phyloP scores from a whole-genome alignment of 2,888 invertebrate genomes.

The Tachina fera region DNA sequence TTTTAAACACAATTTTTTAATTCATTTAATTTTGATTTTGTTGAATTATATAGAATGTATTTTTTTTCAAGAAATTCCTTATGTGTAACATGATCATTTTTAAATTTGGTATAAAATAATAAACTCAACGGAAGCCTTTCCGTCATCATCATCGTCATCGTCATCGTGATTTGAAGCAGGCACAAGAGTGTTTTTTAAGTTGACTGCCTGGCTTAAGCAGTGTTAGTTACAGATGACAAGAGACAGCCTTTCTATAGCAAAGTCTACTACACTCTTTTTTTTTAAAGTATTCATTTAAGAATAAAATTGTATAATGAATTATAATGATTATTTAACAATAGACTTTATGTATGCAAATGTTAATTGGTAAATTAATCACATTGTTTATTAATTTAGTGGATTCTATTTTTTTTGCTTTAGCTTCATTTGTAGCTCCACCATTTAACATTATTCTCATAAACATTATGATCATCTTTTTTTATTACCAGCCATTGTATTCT shows the following conservation, averaged over 20 bases:
- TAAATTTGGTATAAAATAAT: slow-evolving; percentile 33
- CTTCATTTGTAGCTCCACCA: slow-evolving; percentile 44
- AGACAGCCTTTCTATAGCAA: slow-evolving; percentile 30
- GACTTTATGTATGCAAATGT: slow-evolving; percentile 73
- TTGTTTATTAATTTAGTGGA: slow-evolving; percentile 82
- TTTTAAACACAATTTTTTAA: slow-evolving; percentile 43
- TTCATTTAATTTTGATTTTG: slow-evolving; percentile 47
- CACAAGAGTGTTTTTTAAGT: slow-evolving; percentile 2
- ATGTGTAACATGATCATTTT: slow-evolving; percentile 64
- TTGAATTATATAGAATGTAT: neutral
- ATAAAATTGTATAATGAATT: slow-evolving; percentile 19
- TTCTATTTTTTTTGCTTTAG: slow-evolving; percentile 25
- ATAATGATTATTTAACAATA: slow-evolving; percentile 57
- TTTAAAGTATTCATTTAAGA: slow-evolving; percentile 3
- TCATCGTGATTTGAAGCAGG: slow-evolving; percentile 7
- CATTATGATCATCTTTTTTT: slow-evolving; percentile 41
- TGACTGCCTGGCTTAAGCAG: slow-evolving; percentile 71
- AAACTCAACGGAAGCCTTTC: slow-evolving; percentile 70
- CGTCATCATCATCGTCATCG: slow-evolving; percentile 48
- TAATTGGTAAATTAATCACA: slow-evolving; percentile 83
- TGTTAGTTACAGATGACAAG: slow-evolving; percentile 77
- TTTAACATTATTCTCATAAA: slow-evolving; percentile 37
- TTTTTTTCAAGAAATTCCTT: slow-evolving; percentile 50
- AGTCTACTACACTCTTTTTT: neutral
- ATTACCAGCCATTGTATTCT: slow-evolving; percentile 75